Evolutionary conservation across 2,797 vertebrate species (phyloP), one percentile per base, ranked within the genome.

Genomic region (Dendrocincla tyrannina): DNA sequence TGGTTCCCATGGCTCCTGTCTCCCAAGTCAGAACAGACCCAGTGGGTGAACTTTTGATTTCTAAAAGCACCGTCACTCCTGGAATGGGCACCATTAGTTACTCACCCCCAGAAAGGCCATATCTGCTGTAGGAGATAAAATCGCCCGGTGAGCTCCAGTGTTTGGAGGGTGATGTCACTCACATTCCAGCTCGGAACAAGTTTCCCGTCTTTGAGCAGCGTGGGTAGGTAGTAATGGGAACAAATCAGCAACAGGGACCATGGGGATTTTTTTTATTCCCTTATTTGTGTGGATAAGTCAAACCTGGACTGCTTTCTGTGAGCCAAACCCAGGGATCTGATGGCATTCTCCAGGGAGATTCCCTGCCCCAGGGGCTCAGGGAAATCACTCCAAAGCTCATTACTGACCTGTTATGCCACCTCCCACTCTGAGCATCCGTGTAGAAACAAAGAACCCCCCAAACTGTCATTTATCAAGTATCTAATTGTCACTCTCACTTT

Each of bases 1-100:
- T 90, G 93, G 94, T 95, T 95, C 94, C 96, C 83, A 93, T 97
- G 91, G 93, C 88, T 91, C 69, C 93, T 91, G 89, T 81, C 91
- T 91, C 79, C 63, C 1, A 10, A 93, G 73, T 78, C 79, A 90
- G 91, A 95, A 55, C 28, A 79, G 91, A 77, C 91, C 74, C 90
- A 84, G 94, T 78, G 47, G 94, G 93, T 90, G 94, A 95, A 95
- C 91, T 85, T 59, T 28, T 66, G 92, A 91, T 93, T 96, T 93
- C 91, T 92, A 37, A 90, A 90, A 94, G 80, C 73, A 32, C 62
- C 90, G 46, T 32, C 82, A 59, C 42, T 58, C 84, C 50, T 50
- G 58, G 66, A 88, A 81, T 25, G 84, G 91, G 89, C 89, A 56
- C 91, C 63, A 1, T 20, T 50, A 49, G 50, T 47, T 89, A 2